Percentiles rank a stretch among this genome's conserved stretches.
Conservation (phyloP, 2,888 invertebrate genomes). For the Euplagia quadripunctaria region DNA sequence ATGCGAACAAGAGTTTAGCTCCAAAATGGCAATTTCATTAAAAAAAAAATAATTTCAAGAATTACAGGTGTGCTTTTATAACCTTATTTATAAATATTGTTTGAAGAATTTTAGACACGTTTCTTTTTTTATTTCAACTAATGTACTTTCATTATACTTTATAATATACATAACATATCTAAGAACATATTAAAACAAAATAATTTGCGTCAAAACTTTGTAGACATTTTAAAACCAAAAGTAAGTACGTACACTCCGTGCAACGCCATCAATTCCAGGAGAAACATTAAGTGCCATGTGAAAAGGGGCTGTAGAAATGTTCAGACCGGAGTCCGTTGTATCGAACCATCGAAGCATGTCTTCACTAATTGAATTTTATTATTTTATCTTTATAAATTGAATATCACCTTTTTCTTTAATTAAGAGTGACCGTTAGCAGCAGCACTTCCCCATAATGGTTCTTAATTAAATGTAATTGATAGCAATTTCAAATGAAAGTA, state of each 20-base stretch:
- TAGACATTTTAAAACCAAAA: constrained; percentile 38
- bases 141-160: too few species aligned
- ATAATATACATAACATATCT: too few species aligned
- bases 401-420: constrained; percentile 18
- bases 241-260: constrained; percentile 11
- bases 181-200: neutral
- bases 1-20: too few species aligned
- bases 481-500: neutral
- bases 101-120: too few species aligned
- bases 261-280: constrained; percentile 55
- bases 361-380: constrained; percentile 66
- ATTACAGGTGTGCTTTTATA: too few species aligned
- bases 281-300: constrained; percentile 70
- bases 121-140: too few species aligned
- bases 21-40: too few species aligned
- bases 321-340: constrained; percentile 59
- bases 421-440: neutral
- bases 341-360: constrained; percentile 66
- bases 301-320: constrained; percentile 64
- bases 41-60: too few species aligned
- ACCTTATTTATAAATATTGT: too few species aligned
- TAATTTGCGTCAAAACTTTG: neutral
- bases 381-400: constrained; percentile 39
- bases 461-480: constrained; percentile 19
- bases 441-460: constrained; percentile 10